Conservation (phyloP, 1,140 invertebrate species). For the Rhysida immarginata region DNA sequence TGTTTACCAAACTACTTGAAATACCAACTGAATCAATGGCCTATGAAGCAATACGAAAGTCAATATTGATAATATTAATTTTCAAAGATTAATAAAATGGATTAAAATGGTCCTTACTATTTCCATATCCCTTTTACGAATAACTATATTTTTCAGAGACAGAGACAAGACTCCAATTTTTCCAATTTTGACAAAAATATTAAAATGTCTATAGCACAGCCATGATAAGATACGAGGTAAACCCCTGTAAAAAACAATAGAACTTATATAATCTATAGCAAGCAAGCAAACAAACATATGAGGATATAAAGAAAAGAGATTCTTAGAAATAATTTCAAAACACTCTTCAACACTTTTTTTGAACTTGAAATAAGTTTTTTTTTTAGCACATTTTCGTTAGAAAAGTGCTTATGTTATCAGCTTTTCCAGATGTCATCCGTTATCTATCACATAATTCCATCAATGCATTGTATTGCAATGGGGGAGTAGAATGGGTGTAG, state of each 20-base stretch:
- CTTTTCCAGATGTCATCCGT: too few species aligned
- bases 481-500: too few species aligned
- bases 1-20: constrained; percentile 75
- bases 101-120: constrained; percentile 50
- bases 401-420: too few species aligned
- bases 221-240: constrained; percentile 48
- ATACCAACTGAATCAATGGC: constrained; percentile 72
- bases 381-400: too few species aligned
- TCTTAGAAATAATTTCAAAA: not conserved
- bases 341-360: too few species aligned
- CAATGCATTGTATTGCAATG: too few species aligned
- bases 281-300: not conserved
- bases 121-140: constrained; percentile 47
- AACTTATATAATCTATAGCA: not conserved
- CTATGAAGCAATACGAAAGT: constrained; percentile 40
- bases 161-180: constrained; percentile 49
- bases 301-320: not conserved
- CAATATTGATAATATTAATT: too few species aligned
- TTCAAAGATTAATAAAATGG: too few species aligned
- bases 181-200: constrained; percentile 48
- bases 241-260: constrained; percentile 33
- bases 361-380: too few species aligned
- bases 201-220: constrained; percentile 46
- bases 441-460: too few species aligned
- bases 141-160: constrained; percentile 45